Evolutionary conservation across 2,113 vertebrate genomes (phyloP), one percentile per base, ranked within the genome.

Genomic region (Lophius piscatorius): DNA sequence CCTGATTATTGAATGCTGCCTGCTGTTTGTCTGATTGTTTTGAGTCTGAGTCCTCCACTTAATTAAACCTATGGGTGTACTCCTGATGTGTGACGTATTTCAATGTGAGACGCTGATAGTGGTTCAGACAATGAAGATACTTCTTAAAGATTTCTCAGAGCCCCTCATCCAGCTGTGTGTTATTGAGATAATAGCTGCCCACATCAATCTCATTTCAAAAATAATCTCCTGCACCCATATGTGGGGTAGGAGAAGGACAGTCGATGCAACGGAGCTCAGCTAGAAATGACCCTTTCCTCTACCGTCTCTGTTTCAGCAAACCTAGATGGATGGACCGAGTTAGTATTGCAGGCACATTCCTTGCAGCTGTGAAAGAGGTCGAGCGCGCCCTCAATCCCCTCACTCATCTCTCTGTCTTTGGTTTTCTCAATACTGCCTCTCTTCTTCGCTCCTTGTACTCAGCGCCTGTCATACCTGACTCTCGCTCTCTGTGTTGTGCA

Each of bases 301-400:
- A 5, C 47, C 47, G 54, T 28, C 46, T 72, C 54, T 38, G 75
- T 79, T 77, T 57, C 36, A 61, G 50, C 39, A 45, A 65, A 82
- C 38, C 6, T 58, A 78, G 69, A 78, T 56, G 59, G 72, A 82
- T 82, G 39, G 67, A 64, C 68, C 4, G 59, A 64, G 69, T 87
- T 89, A 81, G 78, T 67, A 87, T 84, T 89, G 62, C 86, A 86
- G 80, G 74, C 85, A 89, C 82, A 86, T 71, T 65, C 78, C 80
- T 52, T 52, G 76, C 84, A 87, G 81, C 84, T 88, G 84, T 72
- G 76, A 44, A 77, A 72, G 73, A 71, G 80, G 67, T 82, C 66
- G 18, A 62, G 74, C 47, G 4, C 71, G 35, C 57, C 29, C 57
- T 67, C 59, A 18, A 51, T 70, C 59, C 45, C 28, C 41, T 63